Base-by-base conservation (phyloP, 64 coral and sea anemone species). In the Dendronephthya gigantea region DNA sequence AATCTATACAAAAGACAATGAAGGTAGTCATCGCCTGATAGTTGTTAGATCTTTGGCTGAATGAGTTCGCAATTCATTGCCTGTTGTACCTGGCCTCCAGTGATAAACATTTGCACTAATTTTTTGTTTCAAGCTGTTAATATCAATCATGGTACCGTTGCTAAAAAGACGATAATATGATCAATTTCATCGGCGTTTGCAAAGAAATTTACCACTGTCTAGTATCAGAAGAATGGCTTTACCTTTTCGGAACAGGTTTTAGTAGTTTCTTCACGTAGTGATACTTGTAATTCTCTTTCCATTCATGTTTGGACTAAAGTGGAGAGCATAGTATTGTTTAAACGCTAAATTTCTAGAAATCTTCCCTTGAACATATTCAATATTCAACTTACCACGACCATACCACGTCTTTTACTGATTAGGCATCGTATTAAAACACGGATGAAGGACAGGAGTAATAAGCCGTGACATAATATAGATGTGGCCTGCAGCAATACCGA, bases 201-300 rank as follows among this genome's bases (percentile, higher is more conserved):
- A n/a, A n/a, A n/a, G n/a, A n/a, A n/a, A n/a, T n/a, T n/a, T n/a
- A n/a, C n/a, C n/a, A n/a, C n/a, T n/a, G n/a, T n/a, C n/a, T n/a
- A n/a, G n/a, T n/a, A n/a, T n/a, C n/a, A n/a, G n/a, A n/a, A n/a
- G n/a, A n/a, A n/a, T n/a, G n/a, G n/a, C 11, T 45, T 62, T 82
- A 88, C 87, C 23, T 88, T 82, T 55, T 88, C 1, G 76, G 87
- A 49, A 82, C 23, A 15, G 75, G 49, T 39, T 88, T 50, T 17
- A 88, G 40, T 39, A 88, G 49, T 25, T 88, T 88, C 45, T 82
- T 17, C 31, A 88, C 87, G 11, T 88, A 82, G 19, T 58, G 52
- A 48, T 88, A 88, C 35, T 88, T 88, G 48, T 88, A 88, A 31
- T 88, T 52, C 29, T 28, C 82, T 55, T 88, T 88, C 87, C 87